Evolutionary conservation across 2,888 invertebrate species (phyloP).

Genomic region (Cerastis rubricosa): DNA sequence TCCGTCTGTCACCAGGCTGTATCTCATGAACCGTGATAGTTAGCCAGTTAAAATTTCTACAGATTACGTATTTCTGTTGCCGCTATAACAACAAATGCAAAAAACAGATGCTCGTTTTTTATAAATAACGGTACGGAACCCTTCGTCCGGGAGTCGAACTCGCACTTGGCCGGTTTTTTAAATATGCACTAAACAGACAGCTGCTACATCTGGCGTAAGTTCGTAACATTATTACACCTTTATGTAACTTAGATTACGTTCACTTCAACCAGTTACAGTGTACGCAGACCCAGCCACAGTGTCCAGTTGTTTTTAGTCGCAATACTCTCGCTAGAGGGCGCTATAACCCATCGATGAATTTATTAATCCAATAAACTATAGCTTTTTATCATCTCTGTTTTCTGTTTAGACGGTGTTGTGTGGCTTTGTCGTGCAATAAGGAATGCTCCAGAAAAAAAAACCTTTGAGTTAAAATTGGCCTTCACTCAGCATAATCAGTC

Average conservation of each 20-base stretch:
- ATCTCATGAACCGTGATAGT: too few species aligned
- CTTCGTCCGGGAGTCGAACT: too few species aligned
- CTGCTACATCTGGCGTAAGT: constrained; percentile 55
- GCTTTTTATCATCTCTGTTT: not conserved
- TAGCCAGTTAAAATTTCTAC: too few species aligned
- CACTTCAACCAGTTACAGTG: constrained; percentile 18
- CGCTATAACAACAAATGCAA: too few species aligned
- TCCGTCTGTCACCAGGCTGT: too few species aligned
- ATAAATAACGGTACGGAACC: too few species aligned
- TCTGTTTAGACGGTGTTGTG: not conserved
- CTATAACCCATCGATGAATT: not conserved
- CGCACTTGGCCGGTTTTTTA: too few species aligned
- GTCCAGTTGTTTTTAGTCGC: not conserved
- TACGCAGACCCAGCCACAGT: not conserved
- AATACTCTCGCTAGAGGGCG: constrained; percentile 53
- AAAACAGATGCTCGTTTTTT: too few species aligned
- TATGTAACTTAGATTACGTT: constrained; percentile 16
- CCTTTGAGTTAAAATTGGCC: not conserved
- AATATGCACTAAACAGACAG: not conserved
- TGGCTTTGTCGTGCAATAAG: not conserved
- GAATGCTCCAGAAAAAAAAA: not conserved
- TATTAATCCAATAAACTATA: not conserved
- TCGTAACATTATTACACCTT: constrained; percentile 25
- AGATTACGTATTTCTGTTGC: too few species aligned
- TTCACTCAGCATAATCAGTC: not conserved